Evolutionary conservation across 2,113 vertebrate genomes (phyloP).

Genomic region (Aviceda subcristata): DNA sequence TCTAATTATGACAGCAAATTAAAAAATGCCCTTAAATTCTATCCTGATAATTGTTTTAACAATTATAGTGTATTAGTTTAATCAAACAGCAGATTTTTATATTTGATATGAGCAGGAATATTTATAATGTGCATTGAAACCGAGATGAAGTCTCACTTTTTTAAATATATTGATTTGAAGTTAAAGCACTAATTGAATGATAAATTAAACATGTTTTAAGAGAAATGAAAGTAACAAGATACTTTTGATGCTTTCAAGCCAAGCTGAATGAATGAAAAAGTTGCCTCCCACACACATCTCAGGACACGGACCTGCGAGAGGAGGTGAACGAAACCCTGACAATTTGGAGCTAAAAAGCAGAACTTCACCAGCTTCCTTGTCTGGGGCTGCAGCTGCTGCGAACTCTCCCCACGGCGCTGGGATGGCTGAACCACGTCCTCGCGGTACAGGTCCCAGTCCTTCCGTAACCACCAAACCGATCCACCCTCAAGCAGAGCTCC

Average conservation of each 20-base stretch:
- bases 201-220: background rate
- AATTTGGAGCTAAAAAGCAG: background rate
- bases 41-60: background rate
- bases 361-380: background rate
- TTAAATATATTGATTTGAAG: background rate
- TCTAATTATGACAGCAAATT: background rate
- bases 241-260: background rate
- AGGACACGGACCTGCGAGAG: no score
- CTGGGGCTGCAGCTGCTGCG: background rate
- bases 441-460: background rate
- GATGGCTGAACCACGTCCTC: background rate
- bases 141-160: background rate
- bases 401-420: background rate
- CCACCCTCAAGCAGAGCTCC: background rate
- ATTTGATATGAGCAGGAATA: background rate
- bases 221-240: background rate
- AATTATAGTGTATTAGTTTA: no score
- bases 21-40: background rate
- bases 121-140: background rate
- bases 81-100: background rate
- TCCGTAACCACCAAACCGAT: accelerated
- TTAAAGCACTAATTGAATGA: background rate
- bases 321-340: background rate
- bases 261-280: background rate
- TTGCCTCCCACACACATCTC: background rate